Base-by-base conservation (phyloP, 1,140 invertebrate species). In the Drosophila auraria region DNA sequence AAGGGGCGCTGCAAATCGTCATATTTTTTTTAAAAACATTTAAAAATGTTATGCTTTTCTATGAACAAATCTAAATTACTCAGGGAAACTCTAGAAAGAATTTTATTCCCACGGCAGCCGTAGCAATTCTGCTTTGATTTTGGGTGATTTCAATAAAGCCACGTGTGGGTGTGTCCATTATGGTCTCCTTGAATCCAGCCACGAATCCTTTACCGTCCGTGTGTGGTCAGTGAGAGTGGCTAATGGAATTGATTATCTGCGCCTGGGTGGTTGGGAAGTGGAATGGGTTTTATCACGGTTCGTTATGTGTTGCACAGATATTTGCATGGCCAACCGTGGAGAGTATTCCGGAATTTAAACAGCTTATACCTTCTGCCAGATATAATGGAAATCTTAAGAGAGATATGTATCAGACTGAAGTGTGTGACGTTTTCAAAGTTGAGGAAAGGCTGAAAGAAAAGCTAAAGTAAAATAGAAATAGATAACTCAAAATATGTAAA, bases 211-310 rank as follows among this genome's bases (percentile, higher is more conserved):
- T 33, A n/a, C 56, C 71, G 49, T 53, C 64, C 27, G 27, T 64
- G 56, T 76, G 56, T 33, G 63, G 27, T 66, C 63, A 20, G 15
- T 25, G 15, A n/a, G 38, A 44, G 65, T 50, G 54, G 71, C 71
- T 83, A 83, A 83, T 83, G 81, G 83, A 83, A 83, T 83, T 83
- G 81, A 83, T 83, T 83, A 81, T 83, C 71, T 80, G 70, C 50
- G 71, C 76, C 51, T 42, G 61, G 64, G 44, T 56, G 81, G 68
- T 44, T 77, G 40, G 72, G 58, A 69, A 50, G 59, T 53, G 54
- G 47, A 78, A 61, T 57, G 23, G 23, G 42, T 63, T 70, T 60
- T 47, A 62, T 66, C 58, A 60, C 63, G 47, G 71, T 50, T 75
- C 57, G 49, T 56, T 56, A 42, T 66, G 40, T 42, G 59, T 27